Evolutionary conservation across 2,888 invertebrate species (phyloP).

Genomic region (Papilio protenor): DNA sequence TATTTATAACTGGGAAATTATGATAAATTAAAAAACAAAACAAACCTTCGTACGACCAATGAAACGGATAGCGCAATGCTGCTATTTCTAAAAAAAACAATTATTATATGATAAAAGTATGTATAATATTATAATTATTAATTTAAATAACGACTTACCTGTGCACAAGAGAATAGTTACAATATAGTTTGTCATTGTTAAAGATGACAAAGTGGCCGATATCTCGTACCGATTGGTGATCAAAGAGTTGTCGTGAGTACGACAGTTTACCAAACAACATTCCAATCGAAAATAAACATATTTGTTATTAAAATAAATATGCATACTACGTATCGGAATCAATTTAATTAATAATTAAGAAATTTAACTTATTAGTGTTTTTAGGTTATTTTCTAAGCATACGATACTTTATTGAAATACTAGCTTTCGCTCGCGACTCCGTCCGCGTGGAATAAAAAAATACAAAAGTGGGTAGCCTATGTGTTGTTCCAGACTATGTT

Average conservation of each 20-base stretch:
- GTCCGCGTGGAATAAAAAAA: no score
- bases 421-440: no score
- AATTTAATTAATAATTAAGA: not conserved
- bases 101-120: not conserved
- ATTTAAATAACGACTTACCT: slow-evolving; percentile 44
- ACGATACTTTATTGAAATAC: no score
- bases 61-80: slow-evolving; percentile 1
- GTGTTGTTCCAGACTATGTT: no score
- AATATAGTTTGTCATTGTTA: slow-evolving; percentile 44
- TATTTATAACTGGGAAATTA: no score
- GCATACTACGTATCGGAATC: not conserved
- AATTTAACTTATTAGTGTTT: not conserved
- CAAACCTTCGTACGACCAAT: slow-evolving; percentile 40
- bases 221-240: not conserved
- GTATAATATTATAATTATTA: not conserved
- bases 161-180: slow-evolving; percentile 44
- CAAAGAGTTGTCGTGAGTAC: not conserved
- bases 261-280: slow-evolving; percentile 20
- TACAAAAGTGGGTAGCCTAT: no score
- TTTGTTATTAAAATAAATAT: slow-evolving; percentile 21
- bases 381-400: not conserved
- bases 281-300: not conserved
- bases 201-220: not conserved
- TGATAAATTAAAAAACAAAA: not conserved
- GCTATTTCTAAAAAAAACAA: slow-evolving; percentile 25